phyloP scores from a whole-genome alignment of 2,888 invertebrate species.

The Limnephilus marmoratus region DNA sequence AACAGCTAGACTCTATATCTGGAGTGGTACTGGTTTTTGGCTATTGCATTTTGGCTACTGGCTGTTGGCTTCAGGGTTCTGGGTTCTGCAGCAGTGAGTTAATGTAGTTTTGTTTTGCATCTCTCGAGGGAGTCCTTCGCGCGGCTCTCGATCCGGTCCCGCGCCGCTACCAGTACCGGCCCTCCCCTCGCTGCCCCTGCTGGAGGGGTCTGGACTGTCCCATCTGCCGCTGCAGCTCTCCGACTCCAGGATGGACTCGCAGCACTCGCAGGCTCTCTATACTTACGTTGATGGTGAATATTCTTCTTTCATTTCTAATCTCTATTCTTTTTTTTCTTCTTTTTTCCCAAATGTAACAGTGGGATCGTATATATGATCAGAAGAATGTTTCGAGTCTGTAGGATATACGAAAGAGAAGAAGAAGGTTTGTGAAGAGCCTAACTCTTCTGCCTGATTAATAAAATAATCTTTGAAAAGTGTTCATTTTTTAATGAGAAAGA shows the following conservation, averaged over 20 bases:
- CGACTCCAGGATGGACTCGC: constrained; percentile 34
- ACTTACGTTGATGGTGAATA: constrained; percentile 66
- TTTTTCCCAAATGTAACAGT: neutral
- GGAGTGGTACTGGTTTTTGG: neutral
- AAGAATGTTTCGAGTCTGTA: neutral
- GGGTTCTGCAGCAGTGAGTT: constrained; percentile 57
- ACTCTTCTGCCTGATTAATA: neutral
- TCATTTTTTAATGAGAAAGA: too few species aligned
- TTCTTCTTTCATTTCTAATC: constrained; percentile 36
- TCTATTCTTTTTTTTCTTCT: neutral
- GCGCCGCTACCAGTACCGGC: neutral
- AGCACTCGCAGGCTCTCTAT: constrained; percentile 63
- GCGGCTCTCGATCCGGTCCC: constrained; percentile 23
- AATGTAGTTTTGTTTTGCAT: constrained; percentile 65
- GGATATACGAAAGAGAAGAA: neutral
- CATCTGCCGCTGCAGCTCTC: neutral
- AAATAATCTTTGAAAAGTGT: too few species aligned
- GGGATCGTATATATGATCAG: neutral
- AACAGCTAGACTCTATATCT: neutral
- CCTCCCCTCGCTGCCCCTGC: constrained; percentile 10
- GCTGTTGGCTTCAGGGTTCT: neutral
- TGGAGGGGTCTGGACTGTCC: neutral
- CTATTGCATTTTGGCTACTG: neutral
- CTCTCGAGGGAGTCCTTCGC: constrained; percentile 52
- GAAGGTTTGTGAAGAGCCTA: neutral